Evolutionary conservation across 2,888 invertebrate species (phyloP).

Genomic region (Orthosia gothica): DNA sequence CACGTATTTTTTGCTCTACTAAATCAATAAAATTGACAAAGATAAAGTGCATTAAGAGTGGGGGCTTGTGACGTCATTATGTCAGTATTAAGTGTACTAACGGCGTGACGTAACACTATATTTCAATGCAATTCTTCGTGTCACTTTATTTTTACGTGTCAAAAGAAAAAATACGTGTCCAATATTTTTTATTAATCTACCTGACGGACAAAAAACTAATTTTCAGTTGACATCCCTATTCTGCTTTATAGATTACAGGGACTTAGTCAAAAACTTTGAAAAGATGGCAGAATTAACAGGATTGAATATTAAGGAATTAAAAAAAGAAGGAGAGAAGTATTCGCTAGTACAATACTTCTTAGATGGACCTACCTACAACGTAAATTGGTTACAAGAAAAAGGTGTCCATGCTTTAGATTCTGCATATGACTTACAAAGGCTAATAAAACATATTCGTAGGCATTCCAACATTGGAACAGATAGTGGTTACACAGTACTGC

Average conservation of each 20-base stretch:
- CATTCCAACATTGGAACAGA: conserved; percentile 72
- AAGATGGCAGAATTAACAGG: conserved; percentile 83
- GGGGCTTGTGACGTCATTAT: too few species aligned
- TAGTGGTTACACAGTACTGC: conserved; percentile 45
- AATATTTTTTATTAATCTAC: too few species aligned
- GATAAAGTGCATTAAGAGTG: too few species aligned
- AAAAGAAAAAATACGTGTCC: too few species aligned
- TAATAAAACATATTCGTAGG: conserved; percentile 78
- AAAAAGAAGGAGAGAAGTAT: conserved; percentile 79
- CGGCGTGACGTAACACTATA: too few species aligned
- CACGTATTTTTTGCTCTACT: too few species aligned
- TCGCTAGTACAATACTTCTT: conserved; percentile 82
- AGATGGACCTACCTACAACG: conserved; percentile 78
- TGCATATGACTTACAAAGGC: conserved; percentile 77
- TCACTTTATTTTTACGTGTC: too few species aligned
- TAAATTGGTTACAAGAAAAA: conserved; percentile 75
- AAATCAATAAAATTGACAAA: too few species aligned
- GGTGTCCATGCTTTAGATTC: conserved; percentile 79
- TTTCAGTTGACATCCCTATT: too few species aligned
- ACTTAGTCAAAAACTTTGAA: conserved; percentile 75
- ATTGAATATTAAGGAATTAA: conserved; percentile 80
- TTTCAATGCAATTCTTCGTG: too few species aligned
- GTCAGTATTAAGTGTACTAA: too few species aligned
- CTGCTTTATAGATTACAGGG: conserved; percentile 77
- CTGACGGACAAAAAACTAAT: too few species aligned